Percentiles rank a stretch among this genome's conserved stretches.
Conservation (phyloP, 2,113 vertebrate species). For the Zonotrichia leucophrys region DNA sequence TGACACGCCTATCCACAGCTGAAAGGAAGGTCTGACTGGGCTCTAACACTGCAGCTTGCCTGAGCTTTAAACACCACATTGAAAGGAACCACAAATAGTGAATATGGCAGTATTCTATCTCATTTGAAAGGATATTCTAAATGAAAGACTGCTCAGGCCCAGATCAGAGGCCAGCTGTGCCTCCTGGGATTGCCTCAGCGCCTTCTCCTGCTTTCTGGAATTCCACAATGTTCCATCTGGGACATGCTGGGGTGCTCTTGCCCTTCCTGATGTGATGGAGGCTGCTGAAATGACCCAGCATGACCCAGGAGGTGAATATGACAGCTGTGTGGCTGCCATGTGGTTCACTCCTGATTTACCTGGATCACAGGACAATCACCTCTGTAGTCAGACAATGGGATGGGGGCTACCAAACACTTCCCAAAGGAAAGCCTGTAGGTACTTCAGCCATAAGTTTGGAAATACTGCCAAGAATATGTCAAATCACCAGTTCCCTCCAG, state of each 20-base stretch:
- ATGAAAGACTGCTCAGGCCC: not conserved
- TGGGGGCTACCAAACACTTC: not conserved
- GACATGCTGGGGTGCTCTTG: not conserved
- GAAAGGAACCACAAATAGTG: not conserved
- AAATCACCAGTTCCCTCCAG: conserved; percentile 7
- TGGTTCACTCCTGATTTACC: not conserved
- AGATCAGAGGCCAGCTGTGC: not conserved
- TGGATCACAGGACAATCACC: not conserved
- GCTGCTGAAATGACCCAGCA: not conserved
- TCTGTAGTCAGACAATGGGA: not conserved
- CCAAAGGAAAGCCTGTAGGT: not conserved
- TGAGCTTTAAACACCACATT: not conserved
- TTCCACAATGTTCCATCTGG: rapidly evolving
- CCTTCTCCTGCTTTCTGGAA: not conserved
- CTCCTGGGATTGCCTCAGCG: not conserved
- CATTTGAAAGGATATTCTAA: not conserved
- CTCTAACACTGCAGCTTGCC: not conserved
- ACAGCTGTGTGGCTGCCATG: not conserved
- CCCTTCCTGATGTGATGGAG: not conserved
- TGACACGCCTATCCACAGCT: not conserved
- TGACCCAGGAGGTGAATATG: not conserved
- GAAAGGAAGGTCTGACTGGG: not conserved
- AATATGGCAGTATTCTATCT: not conserved
- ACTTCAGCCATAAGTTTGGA: not conserved
- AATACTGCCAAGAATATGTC: not conserved